A percentile compares a stretch with the other conserved stretches of the same genome.
Evolutionary conservation across 2,888 invertebrate genomes (phyloP).

Genomic region (Drosophila buzzatii): DNA sequence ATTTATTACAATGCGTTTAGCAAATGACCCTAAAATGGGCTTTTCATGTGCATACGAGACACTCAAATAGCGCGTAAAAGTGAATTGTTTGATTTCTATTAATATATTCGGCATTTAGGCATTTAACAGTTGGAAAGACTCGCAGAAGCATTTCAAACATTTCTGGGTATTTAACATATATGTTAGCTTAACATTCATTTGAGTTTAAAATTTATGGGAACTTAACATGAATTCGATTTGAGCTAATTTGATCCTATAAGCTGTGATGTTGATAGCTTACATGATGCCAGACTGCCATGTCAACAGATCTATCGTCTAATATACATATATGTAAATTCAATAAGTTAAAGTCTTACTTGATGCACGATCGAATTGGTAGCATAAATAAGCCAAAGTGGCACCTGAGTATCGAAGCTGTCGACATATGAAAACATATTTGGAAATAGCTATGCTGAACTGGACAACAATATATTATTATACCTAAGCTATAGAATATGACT

Average conservation of each 20-base stretch:
- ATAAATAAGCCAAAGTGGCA: too few relatives aligned
- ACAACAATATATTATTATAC: neutral
- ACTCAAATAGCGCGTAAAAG: neutral
- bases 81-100: neutral
- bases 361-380: neutral
- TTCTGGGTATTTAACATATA: neutral
- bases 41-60: neutral
- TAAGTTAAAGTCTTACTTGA: neutral
- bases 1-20: constrained; percentile 21
- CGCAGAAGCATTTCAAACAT: neutral
- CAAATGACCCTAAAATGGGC: constrained; percentile 1
- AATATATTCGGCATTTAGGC: neutral
- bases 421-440: neutral
- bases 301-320: neutral
- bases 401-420: neutral
- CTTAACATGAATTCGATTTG: too few relatives aligned
- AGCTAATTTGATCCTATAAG: neutral
- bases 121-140: neutral
- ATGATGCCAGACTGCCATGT: neutral
- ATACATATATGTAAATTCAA: neutral
- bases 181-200: neutral
- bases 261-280: neutral
- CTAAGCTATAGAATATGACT: neutral
- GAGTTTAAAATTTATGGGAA: neutral
- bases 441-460: neutral